Conservation (phyloP, 2,797 vertebrate species). For the Sardinella longiceps region DNA sequence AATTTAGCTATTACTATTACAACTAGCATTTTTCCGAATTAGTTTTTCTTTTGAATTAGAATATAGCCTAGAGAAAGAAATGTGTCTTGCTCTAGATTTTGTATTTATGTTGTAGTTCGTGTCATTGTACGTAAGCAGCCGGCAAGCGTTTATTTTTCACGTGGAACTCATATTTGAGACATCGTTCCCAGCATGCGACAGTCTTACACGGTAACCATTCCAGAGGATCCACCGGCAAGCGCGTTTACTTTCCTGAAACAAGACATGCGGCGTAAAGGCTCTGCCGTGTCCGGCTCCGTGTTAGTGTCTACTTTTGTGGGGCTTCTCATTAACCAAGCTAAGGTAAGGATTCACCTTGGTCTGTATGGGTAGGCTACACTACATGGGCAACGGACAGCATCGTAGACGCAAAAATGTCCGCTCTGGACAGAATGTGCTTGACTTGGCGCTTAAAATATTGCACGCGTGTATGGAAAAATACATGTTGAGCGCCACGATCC, state of each 20-base stretch:
- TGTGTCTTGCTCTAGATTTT: background rate
- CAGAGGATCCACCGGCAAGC: slow-evolving; percentile 82
- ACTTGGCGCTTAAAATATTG: background rate
- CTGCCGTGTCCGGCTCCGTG: slow-evolving; percentile 82
- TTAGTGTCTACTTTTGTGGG: slow-evolving; percentile 88
- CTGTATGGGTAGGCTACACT: slow-evolving; percentile 10
- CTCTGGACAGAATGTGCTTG: background rate
- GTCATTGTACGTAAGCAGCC: slow-evolving; percentile 8
- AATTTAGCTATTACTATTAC: background rate
- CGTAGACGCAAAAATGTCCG: background rate
- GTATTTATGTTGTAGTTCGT: background rate
- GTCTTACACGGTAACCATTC: slow-evolving; percentile 88
- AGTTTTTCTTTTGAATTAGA: background rate
- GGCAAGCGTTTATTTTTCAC: background rate
- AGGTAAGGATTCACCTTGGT: slow-evolving; percentile 73
- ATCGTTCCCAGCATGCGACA: slow-evolving; percentile 83
- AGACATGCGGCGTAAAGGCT: slow-evolving; percentile 81
- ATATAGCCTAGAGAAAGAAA: background rate
- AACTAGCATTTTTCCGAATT: background rate
- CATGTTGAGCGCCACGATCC: background rate
- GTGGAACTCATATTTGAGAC: slow-evolving; percentile 35
- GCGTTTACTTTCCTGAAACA: slow-evolving; percentile 79
- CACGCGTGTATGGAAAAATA: background rate
- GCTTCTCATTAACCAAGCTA: slow-evolving; percentile 91
- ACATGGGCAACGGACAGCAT: background rate